Evolutionary conservation across 2,797 vertebrate genomes (phyloP).

Genomic region (Halcyon leucocephala): DNA sequence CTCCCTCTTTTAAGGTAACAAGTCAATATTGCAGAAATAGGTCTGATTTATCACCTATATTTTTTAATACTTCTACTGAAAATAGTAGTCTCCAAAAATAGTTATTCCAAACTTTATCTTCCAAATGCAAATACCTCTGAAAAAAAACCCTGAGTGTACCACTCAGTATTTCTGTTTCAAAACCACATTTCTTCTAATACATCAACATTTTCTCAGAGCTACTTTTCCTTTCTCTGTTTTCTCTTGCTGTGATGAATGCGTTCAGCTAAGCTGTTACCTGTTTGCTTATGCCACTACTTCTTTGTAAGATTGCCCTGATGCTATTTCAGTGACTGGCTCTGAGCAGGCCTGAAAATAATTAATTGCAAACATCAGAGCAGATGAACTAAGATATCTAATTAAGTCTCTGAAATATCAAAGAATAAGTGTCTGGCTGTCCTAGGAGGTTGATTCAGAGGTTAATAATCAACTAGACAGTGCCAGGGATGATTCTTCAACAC

Average conservation of each 20-base stretch:
- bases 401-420: conserved; percentile 1
- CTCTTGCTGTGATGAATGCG: background rate
- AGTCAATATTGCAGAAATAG: background rate
- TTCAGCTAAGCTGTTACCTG: background rate
- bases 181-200: background rate
- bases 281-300: background rate
- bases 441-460: background rate
- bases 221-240: background rate
- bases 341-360: conserved; percentile 1
- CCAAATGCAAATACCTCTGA: background rate
- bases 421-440: background rate
- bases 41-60: rapidly evolving
- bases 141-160: background rate
- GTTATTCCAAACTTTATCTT: background rate
- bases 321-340: background rate
- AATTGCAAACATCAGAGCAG: background rate
- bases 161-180: background rate
- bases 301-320: background rate
- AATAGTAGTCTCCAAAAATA: background rate
- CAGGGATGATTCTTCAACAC: background rate
- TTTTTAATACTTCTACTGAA: background rate
- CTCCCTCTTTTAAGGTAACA: background rate
- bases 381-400: background rate
- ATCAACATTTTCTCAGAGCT: background rate
- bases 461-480: background rate